Conservation (phyloP, 2,797 vertebrate species). For the Melanotaenia boesemani region DNA sequence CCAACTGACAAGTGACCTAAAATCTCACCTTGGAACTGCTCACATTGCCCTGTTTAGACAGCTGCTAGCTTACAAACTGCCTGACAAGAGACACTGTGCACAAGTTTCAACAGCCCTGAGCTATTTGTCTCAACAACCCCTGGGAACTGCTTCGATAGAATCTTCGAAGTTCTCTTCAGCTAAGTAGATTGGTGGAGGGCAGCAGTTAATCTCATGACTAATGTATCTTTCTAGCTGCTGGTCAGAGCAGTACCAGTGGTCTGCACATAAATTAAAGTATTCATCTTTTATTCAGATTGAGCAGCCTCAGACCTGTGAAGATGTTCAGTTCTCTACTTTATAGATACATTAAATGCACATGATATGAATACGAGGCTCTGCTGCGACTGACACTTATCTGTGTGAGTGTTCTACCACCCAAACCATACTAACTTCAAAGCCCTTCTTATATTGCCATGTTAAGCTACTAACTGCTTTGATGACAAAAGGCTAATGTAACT, state of each 20-base stretch:
- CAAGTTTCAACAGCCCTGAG: conserved; percentile 62
- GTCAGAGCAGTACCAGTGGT: conserved; percentile 37
- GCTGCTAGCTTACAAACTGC: conserved; percentile 56
- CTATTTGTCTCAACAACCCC: conserved; percentile 66
- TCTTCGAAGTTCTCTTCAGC: conserved; percentile 58
- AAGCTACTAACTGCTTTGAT: conserved; percentile 56
- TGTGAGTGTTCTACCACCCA: conserved; percentile 6
- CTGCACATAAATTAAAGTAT: conserved; percentile 26
- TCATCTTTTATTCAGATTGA: conserved; percentile 38
- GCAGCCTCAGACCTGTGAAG: conserved; percentile 3
- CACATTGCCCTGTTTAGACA: conserved; percentile 70
- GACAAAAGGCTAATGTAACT: conserved; percentile 31
- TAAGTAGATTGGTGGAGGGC: conserved; percentile 58
- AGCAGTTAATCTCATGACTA: conserved; percentile 63
- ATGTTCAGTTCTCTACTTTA: conserved; percentile 16
- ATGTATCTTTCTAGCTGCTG: conserved; percentile 55
- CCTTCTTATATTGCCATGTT: conserved; percentile 40
- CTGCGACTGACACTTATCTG: conserved; percentile 25
- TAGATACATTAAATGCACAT: conserved; percentile 31
- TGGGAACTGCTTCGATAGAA: conserved; percentile 51
- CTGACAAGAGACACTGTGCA: conserved; percentile 62
- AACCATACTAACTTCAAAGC: conserved; percentile 52
- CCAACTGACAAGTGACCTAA: conserved; percentile 78
- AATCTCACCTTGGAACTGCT: conserved; percentile 77
- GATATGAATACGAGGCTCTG: conserved; percentile 30